phyloP scores from a whole-genome alignment of 2,113 vertebrate species.

The Sula dactylatra region DNA sequence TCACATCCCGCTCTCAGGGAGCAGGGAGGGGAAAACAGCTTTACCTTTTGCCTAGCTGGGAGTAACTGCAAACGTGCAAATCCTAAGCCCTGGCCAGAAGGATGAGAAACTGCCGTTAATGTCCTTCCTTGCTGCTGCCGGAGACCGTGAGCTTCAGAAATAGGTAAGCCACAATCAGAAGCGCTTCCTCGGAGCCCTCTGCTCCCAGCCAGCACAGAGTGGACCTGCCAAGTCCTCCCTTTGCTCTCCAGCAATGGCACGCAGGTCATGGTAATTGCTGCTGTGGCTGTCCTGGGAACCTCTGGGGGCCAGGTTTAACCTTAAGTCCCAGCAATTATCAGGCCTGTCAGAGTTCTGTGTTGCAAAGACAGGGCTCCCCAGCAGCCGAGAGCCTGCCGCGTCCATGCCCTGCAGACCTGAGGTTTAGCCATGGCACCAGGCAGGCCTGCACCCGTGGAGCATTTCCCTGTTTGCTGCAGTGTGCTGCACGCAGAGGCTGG shows the following conservation, averaged over 20 bases:
- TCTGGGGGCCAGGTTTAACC: background rate
- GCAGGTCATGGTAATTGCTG: too few relatives aligned
- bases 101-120: background rate
- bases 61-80: background rate
- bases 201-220: background rate
- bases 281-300: background rate
- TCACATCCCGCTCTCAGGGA: background rate
- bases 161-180: background rate
- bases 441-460: fast-evolving
- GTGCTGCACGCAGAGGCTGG: background rate
- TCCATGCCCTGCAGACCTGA: background rate
- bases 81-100: background rate
- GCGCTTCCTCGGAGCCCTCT: background rate
- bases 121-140: background rate
- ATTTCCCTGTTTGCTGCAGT: background rate
- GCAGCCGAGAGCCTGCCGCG: background rate
- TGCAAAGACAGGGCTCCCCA: background rate
- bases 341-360: background rate
- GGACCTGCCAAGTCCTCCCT: background rate
- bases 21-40: background rate
- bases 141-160: background rate
- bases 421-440: background rate
- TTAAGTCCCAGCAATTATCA: background rate
- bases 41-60: background rate
- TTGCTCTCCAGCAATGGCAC: background rate